phyloP scores from a whole-genome alignment of 2,113 vertebrate genomes.

The Oenanthe melanoleuca region DNA sequence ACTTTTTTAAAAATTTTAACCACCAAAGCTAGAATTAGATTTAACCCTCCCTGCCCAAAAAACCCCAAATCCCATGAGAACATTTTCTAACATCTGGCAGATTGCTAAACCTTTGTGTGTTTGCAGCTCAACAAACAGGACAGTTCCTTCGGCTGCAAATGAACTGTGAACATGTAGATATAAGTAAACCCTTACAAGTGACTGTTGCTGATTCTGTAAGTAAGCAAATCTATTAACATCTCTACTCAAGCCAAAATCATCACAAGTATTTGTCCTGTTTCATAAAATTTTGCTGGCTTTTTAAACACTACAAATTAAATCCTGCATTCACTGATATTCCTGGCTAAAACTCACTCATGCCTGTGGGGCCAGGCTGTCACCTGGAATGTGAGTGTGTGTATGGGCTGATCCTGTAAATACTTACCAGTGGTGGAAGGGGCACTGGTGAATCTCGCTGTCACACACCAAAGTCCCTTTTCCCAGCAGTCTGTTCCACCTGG shows the following conservation, averaged over 20 bases:
- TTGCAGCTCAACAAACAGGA: not conserved
- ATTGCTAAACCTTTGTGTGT: not conserved
- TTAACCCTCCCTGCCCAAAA: not conserved
- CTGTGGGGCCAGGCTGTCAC: not conserved
- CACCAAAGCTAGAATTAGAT: not conserved
- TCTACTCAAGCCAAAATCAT: not conserved
- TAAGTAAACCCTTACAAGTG: not conserved
- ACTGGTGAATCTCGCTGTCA: rapidly evolving
- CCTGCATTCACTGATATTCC: not conserved
- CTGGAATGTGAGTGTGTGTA: not conserved
- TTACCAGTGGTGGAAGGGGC: not conserved
- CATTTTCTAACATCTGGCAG: not conserved
- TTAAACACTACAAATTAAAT: not conserved
- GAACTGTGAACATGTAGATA: not conserved
- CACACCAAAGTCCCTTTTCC: not conserved
- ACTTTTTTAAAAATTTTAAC: not conserved
- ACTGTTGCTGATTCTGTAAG: not conserved
- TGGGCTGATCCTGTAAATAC: not conserved
- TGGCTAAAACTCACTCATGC: not conserved
- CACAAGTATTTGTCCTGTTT: not conserved
- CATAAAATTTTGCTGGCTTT: not conserved
- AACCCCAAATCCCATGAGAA: not conserved
- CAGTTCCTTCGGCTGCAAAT: not conserved
- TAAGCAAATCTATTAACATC: not conserved
- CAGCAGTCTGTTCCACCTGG: not conserved